phyloP scores from a whole-genome alignment of 2,888 invertebrate species.

The Bombyx huttoni region DNA sequence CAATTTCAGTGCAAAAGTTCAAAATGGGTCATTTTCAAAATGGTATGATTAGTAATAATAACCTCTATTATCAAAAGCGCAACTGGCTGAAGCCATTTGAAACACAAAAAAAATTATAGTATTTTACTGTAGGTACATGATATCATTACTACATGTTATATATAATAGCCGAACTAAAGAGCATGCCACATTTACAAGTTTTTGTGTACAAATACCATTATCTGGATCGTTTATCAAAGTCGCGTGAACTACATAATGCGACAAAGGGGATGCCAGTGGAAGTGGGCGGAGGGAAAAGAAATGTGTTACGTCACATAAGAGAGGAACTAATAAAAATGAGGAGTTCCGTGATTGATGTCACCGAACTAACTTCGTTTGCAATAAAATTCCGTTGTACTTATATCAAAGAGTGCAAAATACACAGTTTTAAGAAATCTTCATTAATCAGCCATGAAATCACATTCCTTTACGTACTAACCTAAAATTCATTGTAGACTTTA shows the following conservation, averaged over 20 bases:
- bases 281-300: conserved; percentile 15
- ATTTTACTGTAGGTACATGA: too few species aligned
- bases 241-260: conserved; percentile 20
- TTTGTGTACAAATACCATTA: conserved; percentile 13
- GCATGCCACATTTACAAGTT: conserved; percentile 1
- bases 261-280: conserved; percentile 14
- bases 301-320: conserved; percentile 18
- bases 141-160: background rate
- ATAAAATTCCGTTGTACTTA: background rate
- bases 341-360: conserved; percentile 1
- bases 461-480: too few species aligned
- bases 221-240: conserved; percentile 21
- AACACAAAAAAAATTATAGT: too few species aligned
- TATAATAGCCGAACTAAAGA: background rate
- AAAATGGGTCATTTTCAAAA: too few species aligned
- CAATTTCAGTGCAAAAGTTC: too few species aligned
- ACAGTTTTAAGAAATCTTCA: too few species aligned
- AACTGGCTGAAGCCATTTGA: too few species aligned
- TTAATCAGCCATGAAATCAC: too few species aligned
- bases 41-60: too few species aligned
- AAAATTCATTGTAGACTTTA: too few species aligned
- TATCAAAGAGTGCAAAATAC: background rate
- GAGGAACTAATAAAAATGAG: conserved; percentile 15
- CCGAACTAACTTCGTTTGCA: background rate
- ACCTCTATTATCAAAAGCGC: too few species aligned